Evolutionary conservation across 2,888 invertebrate species (phyloP).

Genomic region (Scaptomyza caliginosa): DNA sequence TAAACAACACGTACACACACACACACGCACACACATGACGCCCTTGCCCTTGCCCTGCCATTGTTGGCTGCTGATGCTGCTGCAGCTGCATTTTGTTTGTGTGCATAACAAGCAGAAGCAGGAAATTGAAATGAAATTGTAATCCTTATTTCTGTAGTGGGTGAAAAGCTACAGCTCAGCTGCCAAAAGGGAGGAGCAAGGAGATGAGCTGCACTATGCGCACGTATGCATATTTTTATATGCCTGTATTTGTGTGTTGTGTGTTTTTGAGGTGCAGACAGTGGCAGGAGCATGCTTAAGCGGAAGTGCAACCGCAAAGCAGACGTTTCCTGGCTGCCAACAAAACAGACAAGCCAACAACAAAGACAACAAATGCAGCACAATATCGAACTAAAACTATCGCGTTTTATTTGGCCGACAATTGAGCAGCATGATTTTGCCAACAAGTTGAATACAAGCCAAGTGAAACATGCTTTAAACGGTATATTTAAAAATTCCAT

Average conservation of each 20-base stretch:
- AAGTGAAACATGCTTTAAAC: too few relatives aligned
- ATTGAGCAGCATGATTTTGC: background rate
- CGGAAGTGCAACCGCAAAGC: constrained; percentile 75
- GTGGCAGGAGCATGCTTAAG: constrained; percentile 28
- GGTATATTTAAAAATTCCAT: background rate
- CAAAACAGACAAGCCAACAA: constrained; percentile 14
- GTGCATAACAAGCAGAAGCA: constrained; percentile 60
- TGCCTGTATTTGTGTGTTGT: constrained; percentile 13
- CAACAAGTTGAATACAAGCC: background rate
- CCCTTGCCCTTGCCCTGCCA: constrained; percentile 29
- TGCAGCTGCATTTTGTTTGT: constrained; percentile 58
- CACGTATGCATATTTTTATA: constrained; percentile 67
- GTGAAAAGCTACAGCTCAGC: constrained; percentile 33
- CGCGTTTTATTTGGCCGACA: background rate
- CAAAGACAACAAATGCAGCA: background rate
- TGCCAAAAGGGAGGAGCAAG: background rate
- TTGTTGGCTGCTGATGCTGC: constrained; percentile 35
- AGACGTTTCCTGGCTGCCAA: constrained; percentile 57
- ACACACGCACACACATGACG: constrained; percentile 14
- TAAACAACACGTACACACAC: constrained; percentile 68
- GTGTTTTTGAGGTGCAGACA: constrained; percentile 8
- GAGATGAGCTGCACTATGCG: constrained; percentile 13
- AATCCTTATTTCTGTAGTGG: constrained; percentile 70
- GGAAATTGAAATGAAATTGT: constrained; percentile 78
- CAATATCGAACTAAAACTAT: background rate